Evolutionary conservation across 2,797 vertebrate genomes (phyloP), one percentile per base, ranked within the genome.

Genomic region (Labeo calbasu): DNA sequence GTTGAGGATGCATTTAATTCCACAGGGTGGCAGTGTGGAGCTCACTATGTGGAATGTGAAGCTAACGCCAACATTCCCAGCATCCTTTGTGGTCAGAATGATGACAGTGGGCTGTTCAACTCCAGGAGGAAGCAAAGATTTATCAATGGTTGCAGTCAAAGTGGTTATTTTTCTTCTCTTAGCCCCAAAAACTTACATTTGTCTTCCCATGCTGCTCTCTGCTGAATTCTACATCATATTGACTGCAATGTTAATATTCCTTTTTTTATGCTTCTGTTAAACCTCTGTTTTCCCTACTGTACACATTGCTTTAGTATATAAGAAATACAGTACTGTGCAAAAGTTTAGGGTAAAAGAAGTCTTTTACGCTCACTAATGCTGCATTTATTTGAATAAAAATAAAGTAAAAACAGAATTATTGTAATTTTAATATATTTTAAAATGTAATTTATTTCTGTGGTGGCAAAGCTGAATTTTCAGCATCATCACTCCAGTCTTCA

Each of bases 1-100:
- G 1, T 59, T 43, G 10, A 63, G 57, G 21, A 63, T 21, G 77
- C 40, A 65, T 78, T 48, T 65, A 28, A 65, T 51, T 46, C 85
- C 94, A 93, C 92, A 86, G 84, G 93, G 66, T 88, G 93, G 92
- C 90, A 89, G 84, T 86, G 81, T 70, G 17, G 75, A 87, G 86
- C 81, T 32, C 12, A 79, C 5, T 36, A 46, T 17, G n/a, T 77
- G 59, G 55, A 86, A 85, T 76, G 55, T 70, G 3, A 15, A 4
- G 36, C 70, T 40, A 48, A 40, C 65, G 85, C 75, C 76, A 75
- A 17, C 53, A 79, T 82, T 90, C 87, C 90, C 77, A 88, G 76
- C 78, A 85, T 86, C 48, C 87, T 66, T 77, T 86, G 77, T 72
- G 68, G 55, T 68, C 79, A 72, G 63, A 75, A 48, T 10, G 21